Conservation (phyloP, 2,797 vertebrate genomes). For the Eulemur coronatus region DNA sequence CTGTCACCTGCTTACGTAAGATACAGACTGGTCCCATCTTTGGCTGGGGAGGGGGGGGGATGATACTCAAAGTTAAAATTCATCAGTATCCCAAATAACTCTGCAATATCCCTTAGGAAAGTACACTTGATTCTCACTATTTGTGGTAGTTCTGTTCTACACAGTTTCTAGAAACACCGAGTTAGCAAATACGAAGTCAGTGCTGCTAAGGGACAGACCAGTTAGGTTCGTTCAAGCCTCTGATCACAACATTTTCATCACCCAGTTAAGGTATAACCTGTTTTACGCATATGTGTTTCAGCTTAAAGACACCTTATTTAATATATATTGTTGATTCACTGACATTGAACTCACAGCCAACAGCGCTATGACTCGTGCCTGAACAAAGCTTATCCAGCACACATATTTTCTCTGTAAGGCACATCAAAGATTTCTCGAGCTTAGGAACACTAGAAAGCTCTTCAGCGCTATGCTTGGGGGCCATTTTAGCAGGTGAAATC, state of each 20-base stretch:
- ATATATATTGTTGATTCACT: neutral
- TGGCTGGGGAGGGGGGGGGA: no score
- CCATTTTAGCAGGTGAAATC: neutral
- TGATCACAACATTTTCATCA: neutral
- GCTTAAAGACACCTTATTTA: neutral
- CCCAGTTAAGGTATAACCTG: neutral
- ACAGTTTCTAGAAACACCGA: neutral
- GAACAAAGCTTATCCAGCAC: neutral
- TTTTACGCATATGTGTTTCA: neutral
- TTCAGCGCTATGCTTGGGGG: neutral
- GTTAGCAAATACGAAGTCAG: neutral
- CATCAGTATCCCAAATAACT: neutral
- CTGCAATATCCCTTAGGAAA: neutral
- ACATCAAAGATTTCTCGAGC: neutral
- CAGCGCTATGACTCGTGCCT: neutral
- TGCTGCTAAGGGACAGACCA: neutral
- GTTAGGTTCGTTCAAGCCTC: neutral
- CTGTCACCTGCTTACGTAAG: neutral
- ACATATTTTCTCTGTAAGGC: neutral
- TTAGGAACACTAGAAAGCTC: neutral
- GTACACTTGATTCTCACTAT: neutral
- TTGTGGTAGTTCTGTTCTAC: neutral
- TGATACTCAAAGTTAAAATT: neutral
- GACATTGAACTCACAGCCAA: neutral
- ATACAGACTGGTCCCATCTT: neutral